Evolutionary conservation across 2,797 vertebrate species (phyloP).

Genomic region (Steatocranus sp.): DNA sequence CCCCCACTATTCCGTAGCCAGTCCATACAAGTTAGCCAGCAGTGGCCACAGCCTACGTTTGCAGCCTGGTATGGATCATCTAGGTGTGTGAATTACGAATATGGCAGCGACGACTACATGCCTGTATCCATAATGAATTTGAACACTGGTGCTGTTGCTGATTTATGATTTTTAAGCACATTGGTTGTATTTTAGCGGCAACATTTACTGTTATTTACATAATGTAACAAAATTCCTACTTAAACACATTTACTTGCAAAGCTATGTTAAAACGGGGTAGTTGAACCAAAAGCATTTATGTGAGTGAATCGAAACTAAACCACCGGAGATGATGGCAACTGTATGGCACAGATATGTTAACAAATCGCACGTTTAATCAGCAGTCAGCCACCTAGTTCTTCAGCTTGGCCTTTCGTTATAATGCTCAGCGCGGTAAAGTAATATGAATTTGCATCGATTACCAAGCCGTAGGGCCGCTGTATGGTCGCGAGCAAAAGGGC

Average conservation of each 20-base stretch:
- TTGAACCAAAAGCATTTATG: neutral
- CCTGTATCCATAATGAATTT: neutral
- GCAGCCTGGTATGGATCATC: constrained; percentile 1
- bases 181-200: neutral
- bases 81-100: constrained; percentile 19
- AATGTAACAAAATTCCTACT: neutral
- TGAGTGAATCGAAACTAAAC: constrained; percentile 32
- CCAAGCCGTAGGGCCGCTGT: neutral
- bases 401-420: neutral
- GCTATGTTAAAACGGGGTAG: neutral
- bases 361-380: neutral
- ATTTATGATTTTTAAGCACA: neutral
- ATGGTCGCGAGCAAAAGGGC: neutral
- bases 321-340: neutral
- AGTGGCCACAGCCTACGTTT: constrained; percentile 36
- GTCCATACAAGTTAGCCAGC: constrained; percentile 46
- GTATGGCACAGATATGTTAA: constrained; percentile 4
- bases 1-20: constrained; percentile 52
- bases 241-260: neutral
- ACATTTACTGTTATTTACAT: neutral
- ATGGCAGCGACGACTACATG: constrained; percentile 1
- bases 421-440: neutral
- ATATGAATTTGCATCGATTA: neutral
- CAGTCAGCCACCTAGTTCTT: neutral
- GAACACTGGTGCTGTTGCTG: neutral